Percentiles rank a stretch among this genome's conserved stretches.
These are phyloP conservation scores for Pristionchus mayeri DNA, from an alignment of 2,888 invertebrate species.

Conservation along the genomic window DNA sequence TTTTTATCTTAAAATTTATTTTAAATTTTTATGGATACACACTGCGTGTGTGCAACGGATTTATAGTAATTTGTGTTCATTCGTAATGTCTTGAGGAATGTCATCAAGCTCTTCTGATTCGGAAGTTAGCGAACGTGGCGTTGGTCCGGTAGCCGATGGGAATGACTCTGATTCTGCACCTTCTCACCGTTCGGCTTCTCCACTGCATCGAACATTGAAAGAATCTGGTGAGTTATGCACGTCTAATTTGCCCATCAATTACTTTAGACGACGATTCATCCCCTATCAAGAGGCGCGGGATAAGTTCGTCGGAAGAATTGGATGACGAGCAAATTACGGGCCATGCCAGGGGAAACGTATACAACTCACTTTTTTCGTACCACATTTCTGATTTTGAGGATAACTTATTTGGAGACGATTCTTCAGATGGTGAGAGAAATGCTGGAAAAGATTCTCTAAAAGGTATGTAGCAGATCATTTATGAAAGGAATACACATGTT, in stretches of 20 bases:
- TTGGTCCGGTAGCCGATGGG: background rate
- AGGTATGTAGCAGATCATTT: too few species aligned
- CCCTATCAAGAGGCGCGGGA: conserved; percentile 23
- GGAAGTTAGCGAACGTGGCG: conserved; percentile 27
- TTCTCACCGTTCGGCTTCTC: conserved; percentile 36
- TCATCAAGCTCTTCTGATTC: conserved; percentile 39
- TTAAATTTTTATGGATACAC: too few species aligned
- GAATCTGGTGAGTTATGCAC: background rate
- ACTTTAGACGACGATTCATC: background rate
- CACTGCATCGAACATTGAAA: background rate
- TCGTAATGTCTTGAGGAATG: background rate
- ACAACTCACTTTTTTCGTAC: background rate
- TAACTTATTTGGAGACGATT: background rate
- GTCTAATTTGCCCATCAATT: background rate
- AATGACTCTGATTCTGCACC: conserved; percentile 46
- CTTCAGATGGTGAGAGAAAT: background rate
- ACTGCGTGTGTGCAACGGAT: too few species aligned
- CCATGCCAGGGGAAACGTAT: background rate
- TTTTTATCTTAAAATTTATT: too few species aligned
- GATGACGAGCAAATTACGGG: background rate
- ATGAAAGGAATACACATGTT: too few species aligned
- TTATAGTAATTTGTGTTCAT: background rate
- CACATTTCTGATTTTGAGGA: background rate
- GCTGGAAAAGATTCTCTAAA: background rate
- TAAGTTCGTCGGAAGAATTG: conserved; percentile 22